Evolutionary conservation across 2,888 invertebrate species (phyloP), one percentile per base, ranked within the genome.

Genomic region (Diaperis boleti): DNA sequence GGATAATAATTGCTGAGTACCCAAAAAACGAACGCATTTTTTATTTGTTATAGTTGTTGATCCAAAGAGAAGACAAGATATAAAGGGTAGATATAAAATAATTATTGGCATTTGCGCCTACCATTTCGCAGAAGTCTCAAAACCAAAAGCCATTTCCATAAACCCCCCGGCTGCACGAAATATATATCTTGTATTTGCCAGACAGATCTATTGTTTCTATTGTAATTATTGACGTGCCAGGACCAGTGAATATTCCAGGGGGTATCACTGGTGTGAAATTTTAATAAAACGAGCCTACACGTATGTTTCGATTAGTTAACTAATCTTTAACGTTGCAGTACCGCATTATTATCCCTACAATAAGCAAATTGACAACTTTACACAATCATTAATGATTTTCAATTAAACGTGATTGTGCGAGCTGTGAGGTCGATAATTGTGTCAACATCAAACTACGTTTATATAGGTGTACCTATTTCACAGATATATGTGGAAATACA

Each of bases 301-400:
- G 1, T 13, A 3, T 35, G 11, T 10, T 8, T 35, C 14, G 14
- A 35, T 35, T 35, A n/a, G 10, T 11, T 3, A 4, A 35, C 35
- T 35, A 41, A 54, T 54, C 54, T 54, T 52, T 18, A 13, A 1
- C 35, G 15, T 18, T n/a, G n/a, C 20, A 17, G 49, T 1, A 31
- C 37, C 18, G 20, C 50, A 35, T 50, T 35, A 18, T 50, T 50
- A 50, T 35, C 50, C 37, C 11, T 35, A 33, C 54, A 41, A 54
- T 54, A 41, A 54, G 39, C 54, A 54, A 54, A 54, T 54, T 54
- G 26, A 54, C 39, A 54, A 54, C 39, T 41, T 54, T 39, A 41
- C 14, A 20, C 22, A 54, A 41, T 55, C 57, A 33, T 33, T 37
- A 37, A 47, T 57, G 47, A 47, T 35, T 47, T 44, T 57, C 57